phyloP scores from a whole-genome alignment of 2,113 vertebrate species.

The Syngnathus scovelli region DNA sequence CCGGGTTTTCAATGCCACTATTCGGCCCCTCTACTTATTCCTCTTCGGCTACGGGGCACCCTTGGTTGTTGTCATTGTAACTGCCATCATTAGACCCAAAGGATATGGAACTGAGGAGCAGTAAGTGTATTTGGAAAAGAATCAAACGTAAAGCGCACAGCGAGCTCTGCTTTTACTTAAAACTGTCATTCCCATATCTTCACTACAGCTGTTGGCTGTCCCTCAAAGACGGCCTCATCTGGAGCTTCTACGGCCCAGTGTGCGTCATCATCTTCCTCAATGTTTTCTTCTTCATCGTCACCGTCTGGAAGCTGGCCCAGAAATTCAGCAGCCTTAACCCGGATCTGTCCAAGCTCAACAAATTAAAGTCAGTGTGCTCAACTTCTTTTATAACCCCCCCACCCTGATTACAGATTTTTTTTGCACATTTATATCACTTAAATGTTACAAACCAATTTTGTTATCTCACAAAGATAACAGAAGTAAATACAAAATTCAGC shows the following conservation, averaged over 20 bases:
- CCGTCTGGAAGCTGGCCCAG: conserved; percentile 76
- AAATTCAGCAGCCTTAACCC: conserved; percentile 82
- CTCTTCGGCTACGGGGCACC: conserved; percentile 75
- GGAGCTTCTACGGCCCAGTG: conserved; percentile 80
- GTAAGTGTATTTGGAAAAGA: conserved; percentile 62
- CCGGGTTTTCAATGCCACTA: conserved; percentile 77
- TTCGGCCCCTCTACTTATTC: conserved; percentile 66
- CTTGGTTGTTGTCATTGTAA: conserved; percentile 68
- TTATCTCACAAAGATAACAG: too few species aligned
- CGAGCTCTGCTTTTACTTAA: conserved; percentile 4
- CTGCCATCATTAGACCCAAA: conserved; percentile 45
- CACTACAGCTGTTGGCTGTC: conserved; percentile 78
- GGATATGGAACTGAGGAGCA: conserved; percentile 69
- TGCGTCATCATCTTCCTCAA: conserved; percentile 72
- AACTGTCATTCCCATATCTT: conserved; percentile 1
- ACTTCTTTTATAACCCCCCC: neutral
- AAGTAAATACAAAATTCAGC: too few species aligned
- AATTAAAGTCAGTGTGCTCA: conserved; percentile 68
- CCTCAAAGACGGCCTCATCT: conserved; percentile 61
- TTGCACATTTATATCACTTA: too few species aligned
- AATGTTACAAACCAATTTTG: too few species aligned
- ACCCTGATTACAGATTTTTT: too few species aligned
- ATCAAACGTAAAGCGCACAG: conserved; percentile 8
- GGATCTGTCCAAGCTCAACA: conserved; percentile 72
- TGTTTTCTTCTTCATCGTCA: conserved; percentile 74